Conservation (phyloP, 2,797 vertebrate genomes). For the Orientallactaga sibirica region DNA sequence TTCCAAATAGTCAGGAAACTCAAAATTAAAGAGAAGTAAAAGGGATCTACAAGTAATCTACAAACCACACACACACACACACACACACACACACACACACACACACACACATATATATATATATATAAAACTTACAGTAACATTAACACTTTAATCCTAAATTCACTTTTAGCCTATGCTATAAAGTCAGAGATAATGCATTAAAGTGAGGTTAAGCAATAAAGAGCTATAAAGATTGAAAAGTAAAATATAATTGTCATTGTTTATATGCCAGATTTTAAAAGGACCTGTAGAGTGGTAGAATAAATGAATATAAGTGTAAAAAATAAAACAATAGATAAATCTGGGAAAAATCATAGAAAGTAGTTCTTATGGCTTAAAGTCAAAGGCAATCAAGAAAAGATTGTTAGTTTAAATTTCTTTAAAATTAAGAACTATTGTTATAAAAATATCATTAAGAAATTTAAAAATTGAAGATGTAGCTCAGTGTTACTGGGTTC, state of each 20-base stretch:
- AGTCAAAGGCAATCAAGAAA: background rate
- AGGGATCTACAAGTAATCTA: background rate
- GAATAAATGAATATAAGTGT: background rate
- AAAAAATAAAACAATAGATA: background rate
- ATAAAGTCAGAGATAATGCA: background rate
- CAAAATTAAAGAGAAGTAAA: background rate
- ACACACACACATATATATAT: too few relatives aligned
- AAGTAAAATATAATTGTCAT: background rate
- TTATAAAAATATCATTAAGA: background rate
- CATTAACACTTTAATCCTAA: background rate
- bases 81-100: too few relatives aligned
- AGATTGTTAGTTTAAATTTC: background rate
- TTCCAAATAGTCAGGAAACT: background rate
- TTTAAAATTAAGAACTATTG: conserved; percentile 6
- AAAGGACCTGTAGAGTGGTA: background rate
- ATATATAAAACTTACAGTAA: background rate
- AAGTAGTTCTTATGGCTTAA: background rate
- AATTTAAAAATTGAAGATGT: background rate
- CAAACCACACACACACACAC: too few relatives aligned
- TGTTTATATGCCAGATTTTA: background rate
- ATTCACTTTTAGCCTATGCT: background rate
- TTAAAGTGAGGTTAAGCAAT: background rate
- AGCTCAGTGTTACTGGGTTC: background rate
- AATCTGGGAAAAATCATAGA: background rate
- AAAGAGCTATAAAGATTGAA: background rate